phyloP scores from a whole-genome alignment of 2,888 invertebrate species.

The Andrena flavipes region DNA sequence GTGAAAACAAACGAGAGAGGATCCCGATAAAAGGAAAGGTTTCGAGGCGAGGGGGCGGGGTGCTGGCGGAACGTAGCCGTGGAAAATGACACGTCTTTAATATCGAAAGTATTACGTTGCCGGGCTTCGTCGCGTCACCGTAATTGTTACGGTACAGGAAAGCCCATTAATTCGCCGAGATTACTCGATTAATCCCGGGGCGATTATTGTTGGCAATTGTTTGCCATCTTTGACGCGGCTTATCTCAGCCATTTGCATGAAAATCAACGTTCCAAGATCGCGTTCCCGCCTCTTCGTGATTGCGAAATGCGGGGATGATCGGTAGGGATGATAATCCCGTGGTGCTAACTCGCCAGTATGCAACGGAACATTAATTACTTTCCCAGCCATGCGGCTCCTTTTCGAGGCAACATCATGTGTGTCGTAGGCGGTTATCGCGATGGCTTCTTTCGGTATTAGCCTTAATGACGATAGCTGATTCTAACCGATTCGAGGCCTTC shows the following conservation, averaged over 20 bases:
- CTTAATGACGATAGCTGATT: slow-evolving; percentile 43
- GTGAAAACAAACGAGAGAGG: slow-evolving; percentile 63
- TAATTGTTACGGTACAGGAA: background rate
- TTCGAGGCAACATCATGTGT: background rate
- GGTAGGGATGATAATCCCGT: slow-evolving; percentile 22
- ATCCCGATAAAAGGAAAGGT: slow-evolving; percentile 55
- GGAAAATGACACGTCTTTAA: slow-evolving; percentile 40
- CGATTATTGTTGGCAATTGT: background rate
- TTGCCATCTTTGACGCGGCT: background rate
- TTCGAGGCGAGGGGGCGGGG: no score
- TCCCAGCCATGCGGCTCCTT: slow-evolving; percentile 26
- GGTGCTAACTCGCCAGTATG: slow-evolving; percentile 1
- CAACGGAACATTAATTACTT: slow-evolving; percentile 44
- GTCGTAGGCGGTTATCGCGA: slow-evolving; percentile 33
- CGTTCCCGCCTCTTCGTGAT: background rate
- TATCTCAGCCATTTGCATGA: slow-evolving; percentile 1
- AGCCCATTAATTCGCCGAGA: background rate
- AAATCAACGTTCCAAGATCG: slow-evolving; percentile 17
- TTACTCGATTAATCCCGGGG: background rate
- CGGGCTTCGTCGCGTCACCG: slow-evolving; percentile 4
- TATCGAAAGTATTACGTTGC: slow-evolving; percentile 18
- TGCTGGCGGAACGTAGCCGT: background rate
- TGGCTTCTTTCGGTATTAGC: slow-evolving; percentile 22
- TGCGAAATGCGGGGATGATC: slow-evolving; percentile 26
- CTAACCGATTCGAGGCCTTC: background rate